Evolutionary conservation across 1,140 invertebrate species (phyloP).

Genomic region (Calephelis virginiensis): DNA sequence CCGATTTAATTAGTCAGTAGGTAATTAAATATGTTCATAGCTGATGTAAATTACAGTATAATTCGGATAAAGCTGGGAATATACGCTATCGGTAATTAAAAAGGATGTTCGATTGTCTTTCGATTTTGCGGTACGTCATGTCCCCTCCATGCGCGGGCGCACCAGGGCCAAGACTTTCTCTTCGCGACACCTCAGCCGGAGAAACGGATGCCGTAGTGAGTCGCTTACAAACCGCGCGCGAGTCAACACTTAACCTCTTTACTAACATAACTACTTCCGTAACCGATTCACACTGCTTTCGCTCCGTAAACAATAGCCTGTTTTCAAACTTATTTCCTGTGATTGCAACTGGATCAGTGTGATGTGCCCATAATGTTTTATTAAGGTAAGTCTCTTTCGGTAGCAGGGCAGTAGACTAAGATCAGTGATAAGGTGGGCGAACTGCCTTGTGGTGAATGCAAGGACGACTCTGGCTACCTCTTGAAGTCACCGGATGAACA

Average conservation of each 20-base stretch:
- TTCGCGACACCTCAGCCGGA: constrained; percentile 67
- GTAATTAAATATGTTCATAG: no score
- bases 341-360: constrained; percentile 2
- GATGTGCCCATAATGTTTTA: constrained; percentile 27
- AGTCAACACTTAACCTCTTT: constrained; percentile 46
- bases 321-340: constrained; percentile 44
- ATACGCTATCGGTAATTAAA: constrained; percentile 16
- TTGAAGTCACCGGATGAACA: constrained; percentile 35
- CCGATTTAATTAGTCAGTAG: no score
- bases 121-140: constrained; percentile 59
- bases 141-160: constrained; percentile 60
- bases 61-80: no score
- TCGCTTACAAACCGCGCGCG: constrained; percentile 59
- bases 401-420: constrained; percentile 57
- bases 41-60: no score
- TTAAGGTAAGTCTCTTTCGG: constrained; percentile 64
- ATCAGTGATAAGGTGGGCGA: constrained; percentile 65
- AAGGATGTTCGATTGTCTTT: constrained; percentile 56
- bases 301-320: constrained; percentile 67
- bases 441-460: constrained; percentile 64
- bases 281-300: constrained; percentile 51
- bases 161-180: constrained; percentile 75
- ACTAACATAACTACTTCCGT: constrained; percentile 52
- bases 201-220: constrained; percentile 55
- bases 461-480: constrained; percentile 49